A percentile compares a stretch with the other conserved stretches of the same genome.
Evolutionary conservation across 2,888 invertebrate genomes (phyloP).

Genomic region (Cancer borealis): DNA sequence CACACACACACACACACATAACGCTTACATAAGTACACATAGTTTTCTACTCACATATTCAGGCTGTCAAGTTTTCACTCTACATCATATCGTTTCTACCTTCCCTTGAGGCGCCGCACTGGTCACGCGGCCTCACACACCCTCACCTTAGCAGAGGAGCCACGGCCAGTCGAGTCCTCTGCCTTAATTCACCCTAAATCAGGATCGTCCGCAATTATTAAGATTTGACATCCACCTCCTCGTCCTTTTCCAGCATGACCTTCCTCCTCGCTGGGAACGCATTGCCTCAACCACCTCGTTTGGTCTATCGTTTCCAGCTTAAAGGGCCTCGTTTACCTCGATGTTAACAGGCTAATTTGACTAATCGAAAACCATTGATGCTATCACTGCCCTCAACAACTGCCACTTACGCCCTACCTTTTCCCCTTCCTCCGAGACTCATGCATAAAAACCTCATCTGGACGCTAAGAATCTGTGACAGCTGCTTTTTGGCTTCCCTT

Average conservation of each 20-base stretch:
- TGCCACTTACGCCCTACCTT: conserved; percentile 66
- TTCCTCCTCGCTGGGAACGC: neutral
- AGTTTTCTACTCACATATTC: neutral
- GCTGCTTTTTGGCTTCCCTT: conserved; percentile 49
- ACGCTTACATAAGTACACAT: neutral
- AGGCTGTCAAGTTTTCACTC: no score
- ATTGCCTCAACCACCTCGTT: conserved; percentile 55
- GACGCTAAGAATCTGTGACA: conserved; percentile 70
- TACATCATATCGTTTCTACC: no score
- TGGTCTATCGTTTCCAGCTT: conserved; percentile 65
- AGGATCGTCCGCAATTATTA: conserved; percentile 50
- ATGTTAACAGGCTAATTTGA: conserved; percentile 74
- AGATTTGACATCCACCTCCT: conserved; percentile 60
- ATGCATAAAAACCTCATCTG: conserved; percentile 73
- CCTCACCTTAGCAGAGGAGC: conserved; percentile 16
- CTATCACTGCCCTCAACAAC: conserved; percentile 70
- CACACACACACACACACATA: neutral
- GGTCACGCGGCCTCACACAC: neutral
- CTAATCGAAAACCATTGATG: conserved; percentile 75
- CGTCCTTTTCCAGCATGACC: conserved; percentile 18
- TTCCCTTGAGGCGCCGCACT: no score
- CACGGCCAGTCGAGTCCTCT: no score
- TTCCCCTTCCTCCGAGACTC: conserved; percentile 63
- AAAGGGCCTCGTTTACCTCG: conserved; percentile 62
- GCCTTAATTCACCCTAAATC: conserved; percentile 42